Base-by-base conservation (phyloP, 2,113 vertebrate species). In the Prunella fulvescens region DNA sequence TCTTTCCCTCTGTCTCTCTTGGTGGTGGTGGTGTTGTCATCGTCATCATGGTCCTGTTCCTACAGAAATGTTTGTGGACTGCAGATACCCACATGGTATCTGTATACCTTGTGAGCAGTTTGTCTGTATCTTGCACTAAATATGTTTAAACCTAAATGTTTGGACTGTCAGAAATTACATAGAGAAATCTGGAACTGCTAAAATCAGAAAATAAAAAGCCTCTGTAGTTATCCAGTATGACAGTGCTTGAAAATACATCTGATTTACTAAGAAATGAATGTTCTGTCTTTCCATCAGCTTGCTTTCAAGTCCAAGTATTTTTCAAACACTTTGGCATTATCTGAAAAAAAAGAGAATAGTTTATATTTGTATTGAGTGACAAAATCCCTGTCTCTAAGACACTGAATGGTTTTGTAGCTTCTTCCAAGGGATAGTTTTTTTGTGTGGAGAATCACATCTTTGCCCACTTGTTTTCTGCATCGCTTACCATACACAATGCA, bases 251-350 rank as follows among this genome's bases (percentile, higher is more conserved):
- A 81, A 93, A 70, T 69, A 69, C 47, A n/a, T 88, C 56, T 79
- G 84, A 86, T 94, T 87, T 93, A 86, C 61, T 53, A 88, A 29
- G 35, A 85, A 91, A 82, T 37, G 6, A 78, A 54, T 86, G 39
- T n/a, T 82, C 48, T 72, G 1, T 83, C 81, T 91, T 83, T 83
- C 69, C 69, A 83, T 87, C 71, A 83, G 37, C 71, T 91, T 92
- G 56, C 90, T 87, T 84, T 85, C 86, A 94, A 87, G 80, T 90
- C 81, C 80, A 94, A 90, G 66, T 72, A 61, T 77, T 93, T 95
- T 92, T 61, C 82, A 91, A 92, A 91, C 50, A 44, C 37, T 93
- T 82, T 37, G 62, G 56, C 57, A 60, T 78, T 91, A 80, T 56
- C 83, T 76, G 61, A 42, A 73, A 80, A 80, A 82, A 84, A 85